These are phyloP conservation scores for Dipodomys merriami DNA, from an alignment of 2,113 vertebrate species.

Conservation along the genomic window DNA sequence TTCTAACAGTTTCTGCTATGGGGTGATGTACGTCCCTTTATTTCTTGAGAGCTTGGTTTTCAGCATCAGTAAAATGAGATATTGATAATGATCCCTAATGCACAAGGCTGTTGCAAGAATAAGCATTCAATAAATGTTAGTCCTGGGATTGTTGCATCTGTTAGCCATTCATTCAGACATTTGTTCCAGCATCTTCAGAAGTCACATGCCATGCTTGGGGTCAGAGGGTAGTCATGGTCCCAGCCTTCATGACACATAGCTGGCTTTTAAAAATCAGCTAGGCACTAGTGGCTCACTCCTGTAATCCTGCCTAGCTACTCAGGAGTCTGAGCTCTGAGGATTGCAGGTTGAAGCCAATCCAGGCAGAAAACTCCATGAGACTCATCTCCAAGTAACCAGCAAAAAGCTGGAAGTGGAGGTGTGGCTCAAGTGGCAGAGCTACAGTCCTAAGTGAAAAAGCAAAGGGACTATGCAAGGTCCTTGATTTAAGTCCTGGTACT, in stretches of 20 bases:
- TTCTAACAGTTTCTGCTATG: background rate
- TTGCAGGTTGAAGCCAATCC: too few species aligned
- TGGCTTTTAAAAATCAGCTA: background rate
- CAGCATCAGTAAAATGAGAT: background rate
- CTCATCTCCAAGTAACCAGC: too few species aligned
- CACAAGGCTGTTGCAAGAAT: background rate
- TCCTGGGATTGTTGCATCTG: background rate
- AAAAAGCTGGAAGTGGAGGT: too few species aligned
- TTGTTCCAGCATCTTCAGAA: background rate
- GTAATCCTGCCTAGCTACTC: too few species aligned
- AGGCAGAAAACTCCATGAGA: too few species aligned
- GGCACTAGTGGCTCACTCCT: too few species aligned
- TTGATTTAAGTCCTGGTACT: too few species aligned
- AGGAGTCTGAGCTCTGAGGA: too few species aligned
- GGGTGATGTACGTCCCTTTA: background rate
- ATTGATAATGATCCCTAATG: background rate
- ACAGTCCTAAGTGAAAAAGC: too few species aligned
- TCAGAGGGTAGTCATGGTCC: background rate
- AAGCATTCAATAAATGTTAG: background rate
- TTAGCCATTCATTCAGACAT: background rate
- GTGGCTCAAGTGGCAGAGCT: too few species aligned
- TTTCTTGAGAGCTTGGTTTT: conserved; percentile 32
- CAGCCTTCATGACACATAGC: background rate
- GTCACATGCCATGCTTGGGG: background rate
- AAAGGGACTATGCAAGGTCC: too few species aligned